These are phyloP conservation scores for Neodiprion virginianus DNA, from an alignment of 1,140 invertebrate genomes.

Conservation along the genomic window DNA sequence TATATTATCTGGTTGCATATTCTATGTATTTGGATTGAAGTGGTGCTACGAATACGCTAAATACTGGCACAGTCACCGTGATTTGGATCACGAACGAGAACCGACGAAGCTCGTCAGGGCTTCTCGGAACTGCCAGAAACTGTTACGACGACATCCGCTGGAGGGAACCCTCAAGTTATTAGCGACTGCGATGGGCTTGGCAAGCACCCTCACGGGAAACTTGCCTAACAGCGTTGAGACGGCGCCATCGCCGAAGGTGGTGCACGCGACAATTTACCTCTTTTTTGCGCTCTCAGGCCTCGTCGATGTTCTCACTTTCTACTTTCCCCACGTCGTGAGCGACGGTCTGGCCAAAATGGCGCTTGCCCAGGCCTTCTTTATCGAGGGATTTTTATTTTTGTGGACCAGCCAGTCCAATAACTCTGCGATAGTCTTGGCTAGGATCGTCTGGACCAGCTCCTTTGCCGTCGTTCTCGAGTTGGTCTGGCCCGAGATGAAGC, in stretches of 20 bases:
- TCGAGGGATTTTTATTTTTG: conserved; percentile 55
- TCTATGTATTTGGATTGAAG: conserved; percentile 49
- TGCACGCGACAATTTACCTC: conserved; percentile 56
- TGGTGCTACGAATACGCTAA: conserved; percentile 53
- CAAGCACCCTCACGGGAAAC: conserved; percentile 41
- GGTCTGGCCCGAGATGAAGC: conserved; percentile 51
- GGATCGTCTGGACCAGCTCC: conserved; percentile 48
- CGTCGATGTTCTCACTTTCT: conserved; percentile 55
- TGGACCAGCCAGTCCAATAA: conserved; percentile 36
- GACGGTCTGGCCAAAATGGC: conserved; percentile 49
- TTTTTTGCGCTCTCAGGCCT: conserved; percentile 60
- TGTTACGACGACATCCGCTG: conserved; percentile 41
- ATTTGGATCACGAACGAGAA: conserved; percentile 31
- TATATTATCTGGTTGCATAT: conserved; percentile 44
- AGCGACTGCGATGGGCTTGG: conserved; percentile 44
- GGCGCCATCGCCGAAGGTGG: conserved; percentile 48
- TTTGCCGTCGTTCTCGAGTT: conserved; percentile 47
- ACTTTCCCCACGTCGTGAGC: conserved; percentile 50
- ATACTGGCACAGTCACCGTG: conserved; percentile 33
- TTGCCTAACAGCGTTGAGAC: conserved; percentile 31
- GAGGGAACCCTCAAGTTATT: conserved; percentile 50
- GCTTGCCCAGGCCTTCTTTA: conserved; percentile 53
- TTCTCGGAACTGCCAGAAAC: conserved; percentile 31
- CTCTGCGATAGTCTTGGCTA: conserved; percentile 43
- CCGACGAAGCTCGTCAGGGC: conserved; percentile 25